phyloP scores from a whole-genome alignment of 2,888 invertebrate genomes.

The Andrena fulva region DNA sequence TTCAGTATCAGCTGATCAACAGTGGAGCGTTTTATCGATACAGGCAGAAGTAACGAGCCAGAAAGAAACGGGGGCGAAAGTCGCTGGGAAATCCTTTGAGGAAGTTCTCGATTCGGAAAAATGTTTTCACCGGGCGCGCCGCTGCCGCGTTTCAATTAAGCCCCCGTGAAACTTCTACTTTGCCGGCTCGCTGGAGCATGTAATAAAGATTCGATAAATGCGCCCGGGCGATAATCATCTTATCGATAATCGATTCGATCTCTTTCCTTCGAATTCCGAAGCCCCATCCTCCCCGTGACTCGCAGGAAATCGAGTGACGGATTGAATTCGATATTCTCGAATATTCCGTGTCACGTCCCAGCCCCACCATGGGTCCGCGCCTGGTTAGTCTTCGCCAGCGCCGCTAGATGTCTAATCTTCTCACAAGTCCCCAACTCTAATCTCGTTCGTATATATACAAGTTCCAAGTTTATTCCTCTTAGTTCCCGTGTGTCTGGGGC shows the following conservation, averaged over 20 bases:
- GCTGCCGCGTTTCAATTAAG: constrained; percentile 75
- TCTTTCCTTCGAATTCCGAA: constrained; percentile 1
- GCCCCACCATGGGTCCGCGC: too few relatives aligned
- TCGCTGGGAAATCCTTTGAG: constrained; percentile 50
- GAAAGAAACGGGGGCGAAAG: constrained; percentile 35
- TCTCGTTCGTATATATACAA: too few relatives aligned
- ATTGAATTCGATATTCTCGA: neutral
- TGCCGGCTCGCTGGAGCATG: constrained; percentile 70
- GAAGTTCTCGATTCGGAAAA: constrained; percentile 67
- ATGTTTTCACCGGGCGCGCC: constrained; percentile 55
- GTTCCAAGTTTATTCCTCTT: too few relatives aligned
- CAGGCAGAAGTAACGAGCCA: constrained; percentile 18
- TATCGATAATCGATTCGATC: constrained; percentile 68
- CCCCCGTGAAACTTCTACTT: constrained; percentile 72
- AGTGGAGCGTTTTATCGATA: neutral
- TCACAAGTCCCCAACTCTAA: too few relatives aligned
- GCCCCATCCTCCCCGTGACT: neutral
- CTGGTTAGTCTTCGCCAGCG: too few relatives aligned
- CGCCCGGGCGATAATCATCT: constrained; percentile 70
- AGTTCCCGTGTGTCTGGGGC: too few relatives aligned
- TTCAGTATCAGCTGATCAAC: neutral
- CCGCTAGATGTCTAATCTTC: too few relatives aligned
- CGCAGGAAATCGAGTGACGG: neutral
- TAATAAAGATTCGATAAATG: constrained; percentile 77
- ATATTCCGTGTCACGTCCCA: too few relatives aligned